phyloP scores from a whole-genome alignment of 2,888 invertebrate species.

The Lasioglossum lativentre region DNA sequence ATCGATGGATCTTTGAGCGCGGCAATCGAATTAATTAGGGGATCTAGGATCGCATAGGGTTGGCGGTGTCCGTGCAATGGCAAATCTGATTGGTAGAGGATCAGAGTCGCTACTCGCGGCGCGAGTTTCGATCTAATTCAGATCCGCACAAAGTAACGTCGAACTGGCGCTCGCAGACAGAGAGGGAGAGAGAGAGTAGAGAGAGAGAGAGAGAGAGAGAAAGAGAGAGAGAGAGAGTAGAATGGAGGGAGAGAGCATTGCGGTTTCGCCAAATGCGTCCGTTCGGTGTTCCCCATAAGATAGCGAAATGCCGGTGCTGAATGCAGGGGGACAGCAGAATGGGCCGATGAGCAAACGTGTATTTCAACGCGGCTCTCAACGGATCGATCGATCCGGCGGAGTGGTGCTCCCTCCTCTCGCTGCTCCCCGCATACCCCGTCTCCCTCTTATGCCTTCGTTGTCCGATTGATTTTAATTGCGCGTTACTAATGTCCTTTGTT shows the following conservation, averaged over 20 bases:
- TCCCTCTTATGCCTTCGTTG: conserved; percentile 9
- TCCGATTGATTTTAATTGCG: conserved; percentile 40
- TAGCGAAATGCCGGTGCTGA: conserved; percentile 35
- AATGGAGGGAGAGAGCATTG: conserved; percentile 22
- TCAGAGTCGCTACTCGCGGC: conserved; percentile 54
- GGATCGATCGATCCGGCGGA: conserved; percentile 46
- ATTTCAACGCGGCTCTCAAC: conserved; percentile 52
- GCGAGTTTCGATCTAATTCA: conserved; percentile 63
- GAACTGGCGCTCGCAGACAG: conserved; percentile 1
- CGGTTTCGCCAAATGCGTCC: conserved; percentile 46
- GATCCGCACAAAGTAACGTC: conserved; percentile 58
- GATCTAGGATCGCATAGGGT: neutral
- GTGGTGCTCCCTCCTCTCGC: conserved; percentile 10
- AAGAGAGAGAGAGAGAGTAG: neutral
- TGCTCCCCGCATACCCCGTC: neutral
- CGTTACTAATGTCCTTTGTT: conserved; percentile 43
- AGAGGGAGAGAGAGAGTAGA: neutral
- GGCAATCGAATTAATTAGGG: neutral
- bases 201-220: neutral
- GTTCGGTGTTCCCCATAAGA: conserved; percentile 78
- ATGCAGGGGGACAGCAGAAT: conserved; percentile 79
- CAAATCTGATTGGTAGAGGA: conserved; percentile 51
- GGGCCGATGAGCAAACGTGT: conserved; percentile 52
- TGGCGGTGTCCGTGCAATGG: conserved; percentile 25
- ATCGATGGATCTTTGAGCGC: neutral